Evolutionary conservation across 2,113 vertebrate genomes (phyloP).

Genomic region (Azemiops feae): DNA sequence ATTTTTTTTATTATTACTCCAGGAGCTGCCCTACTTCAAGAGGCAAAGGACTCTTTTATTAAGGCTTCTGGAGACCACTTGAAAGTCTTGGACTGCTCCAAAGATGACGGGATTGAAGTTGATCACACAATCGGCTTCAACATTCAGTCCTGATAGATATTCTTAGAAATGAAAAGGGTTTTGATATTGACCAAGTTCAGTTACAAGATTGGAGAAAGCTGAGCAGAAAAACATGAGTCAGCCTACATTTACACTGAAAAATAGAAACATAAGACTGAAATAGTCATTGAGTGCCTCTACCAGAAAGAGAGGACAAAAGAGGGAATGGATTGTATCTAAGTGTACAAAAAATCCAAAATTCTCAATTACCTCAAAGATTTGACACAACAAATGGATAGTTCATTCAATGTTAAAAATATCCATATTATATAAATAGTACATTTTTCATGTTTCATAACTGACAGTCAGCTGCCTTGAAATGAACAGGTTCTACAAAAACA

Average conservation of each 20-base stretch:
- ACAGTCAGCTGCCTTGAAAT: neutral
- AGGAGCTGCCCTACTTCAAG: neutral
- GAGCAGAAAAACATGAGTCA: neutral
- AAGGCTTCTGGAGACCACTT: neutral
- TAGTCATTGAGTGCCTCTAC: neutral
- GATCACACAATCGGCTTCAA: neutral
- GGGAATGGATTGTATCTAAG: neutral
- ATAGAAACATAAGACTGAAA: neutral
- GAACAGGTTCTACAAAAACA: neutral
- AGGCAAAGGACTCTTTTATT: neutral
- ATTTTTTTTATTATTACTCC: neutral
- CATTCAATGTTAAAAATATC: neutral
- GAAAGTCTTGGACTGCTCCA: neutral
- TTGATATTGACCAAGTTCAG: neutral
- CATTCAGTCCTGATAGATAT: neutral
- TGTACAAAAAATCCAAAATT: neutral
- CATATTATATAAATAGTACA: neutral
- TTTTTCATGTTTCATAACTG: no score
- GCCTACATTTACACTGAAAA: neutral
- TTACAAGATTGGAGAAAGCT: neutral
- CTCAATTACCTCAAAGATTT: neutral
- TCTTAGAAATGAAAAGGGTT: slow-evolving; percentile 13
- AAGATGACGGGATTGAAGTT: neutral
- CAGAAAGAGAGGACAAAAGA: neutral
- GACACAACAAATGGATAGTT: neutral